These are phyloP conservation scores for Myanophis thanlyinensis DNA, from an alignment of 2,113 vertebrate genomes.

Conservation along the genomic window DNA sequence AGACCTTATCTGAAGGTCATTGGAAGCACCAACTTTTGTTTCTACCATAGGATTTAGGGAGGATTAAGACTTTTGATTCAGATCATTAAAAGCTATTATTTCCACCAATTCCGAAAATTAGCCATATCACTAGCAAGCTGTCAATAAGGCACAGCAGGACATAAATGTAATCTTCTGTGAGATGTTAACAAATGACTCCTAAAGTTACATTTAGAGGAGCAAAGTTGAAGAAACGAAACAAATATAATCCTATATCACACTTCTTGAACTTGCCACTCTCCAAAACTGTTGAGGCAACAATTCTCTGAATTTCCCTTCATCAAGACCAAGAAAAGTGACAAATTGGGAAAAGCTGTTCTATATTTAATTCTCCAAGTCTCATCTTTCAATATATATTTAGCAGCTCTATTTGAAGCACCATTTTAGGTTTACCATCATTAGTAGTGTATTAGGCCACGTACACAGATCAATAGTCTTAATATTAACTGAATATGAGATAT, in stretches of 20 bases:
- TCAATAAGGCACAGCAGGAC: neutral
- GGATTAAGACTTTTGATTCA: neutral
- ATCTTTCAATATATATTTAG: neutral
- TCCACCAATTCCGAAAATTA: neutral
- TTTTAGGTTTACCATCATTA: neutral
- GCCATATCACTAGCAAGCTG: neutral
- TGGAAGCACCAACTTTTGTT: no score
- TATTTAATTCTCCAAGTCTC: neutral
- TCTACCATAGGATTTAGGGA: neutral
- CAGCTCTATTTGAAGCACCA: neutral
- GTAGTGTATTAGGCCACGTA: neutral
- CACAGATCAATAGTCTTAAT: neutral
- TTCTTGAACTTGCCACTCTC: no score
- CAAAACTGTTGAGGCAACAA: no score
- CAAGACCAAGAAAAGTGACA: no score
- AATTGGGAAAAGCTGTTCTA: neutral
- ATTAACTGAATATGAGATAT: neutral
- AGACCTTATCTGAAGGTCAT: no score
- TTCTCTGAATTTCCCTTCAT: no score
- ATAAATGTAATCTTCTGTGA: neutral
- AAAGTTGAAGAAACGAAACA: no score
- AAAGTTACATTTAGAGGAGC: no score
- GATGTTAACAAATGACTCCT: neutral
- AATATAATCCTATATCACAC: no score
- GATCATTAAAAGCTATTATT: neutral